These are phyloP conservation scores for Formica aserva DNA, from an alignment of 2,888 invertebrate genomes.

Conservation along the genomic window DNA sequence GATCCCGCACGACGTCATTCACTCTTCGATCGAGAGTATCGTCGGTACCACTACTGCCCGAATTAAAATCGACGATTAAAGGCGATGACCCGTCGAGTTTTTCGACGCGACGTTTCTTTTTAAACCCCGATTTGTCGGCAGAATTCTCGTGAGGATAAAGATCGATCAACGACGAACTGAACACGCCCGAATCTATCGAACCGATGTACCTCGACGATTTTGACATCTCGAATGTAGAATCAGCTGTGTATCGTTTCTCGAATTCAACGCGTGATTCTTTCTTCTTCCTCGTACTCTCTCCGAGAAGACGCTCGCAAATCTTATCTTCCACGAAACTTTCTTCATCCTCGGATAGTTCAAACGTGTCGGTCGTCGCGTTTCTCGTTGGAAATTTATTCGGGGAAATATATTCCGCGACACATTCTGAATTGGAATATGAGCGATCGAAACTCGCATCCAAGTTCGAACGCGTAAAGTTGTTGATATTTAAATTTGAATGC, in stretches of 20 bases:
- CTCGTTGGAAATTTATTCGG: not conserved
- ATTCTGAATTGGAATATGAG: not conserved
- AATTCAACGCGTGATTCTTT: not conserved
- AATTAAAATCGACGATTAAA: constrained; percentile 44
- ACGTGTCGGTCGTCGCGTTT: not conserved
- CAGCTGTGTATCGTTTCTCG: not conserved
- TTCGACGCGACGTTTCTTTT: not conserved
- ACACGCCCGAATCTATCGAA: constrained; percentile 76
- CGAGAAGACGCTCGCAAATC: not conserved
- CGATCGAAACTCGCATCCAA: not conserved
- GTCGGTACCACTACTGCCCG: constrained; percentile 67
- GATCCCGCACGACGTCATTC: constrained; percentile 75
- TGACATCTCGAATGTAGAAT: constrained; percentile 31
- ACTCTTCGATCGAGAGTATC: constrained; percentile 73
- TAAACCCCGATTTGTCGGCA: not conserved
- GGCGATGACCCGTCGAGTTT: constrained; percentile 4
- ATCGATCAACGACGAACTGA: constrained; percentile 64
- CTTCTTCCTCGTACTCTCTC: not conserved
- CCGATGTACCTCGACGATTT: constrained; percentile 38
- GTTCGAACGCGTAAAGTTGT: not conserved
- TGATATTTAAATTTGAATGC: not conserved
- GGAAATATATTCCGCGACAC: not conserved
- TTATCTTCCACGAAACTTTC: not conserved
- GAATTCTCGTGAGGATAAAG: not conserved
- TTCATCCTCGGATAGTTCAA: not conserved